phyloP scores from a whole-genome alignment of 2,888 invertebrate genomes.

The Andrena hattorfiana region DNA sequence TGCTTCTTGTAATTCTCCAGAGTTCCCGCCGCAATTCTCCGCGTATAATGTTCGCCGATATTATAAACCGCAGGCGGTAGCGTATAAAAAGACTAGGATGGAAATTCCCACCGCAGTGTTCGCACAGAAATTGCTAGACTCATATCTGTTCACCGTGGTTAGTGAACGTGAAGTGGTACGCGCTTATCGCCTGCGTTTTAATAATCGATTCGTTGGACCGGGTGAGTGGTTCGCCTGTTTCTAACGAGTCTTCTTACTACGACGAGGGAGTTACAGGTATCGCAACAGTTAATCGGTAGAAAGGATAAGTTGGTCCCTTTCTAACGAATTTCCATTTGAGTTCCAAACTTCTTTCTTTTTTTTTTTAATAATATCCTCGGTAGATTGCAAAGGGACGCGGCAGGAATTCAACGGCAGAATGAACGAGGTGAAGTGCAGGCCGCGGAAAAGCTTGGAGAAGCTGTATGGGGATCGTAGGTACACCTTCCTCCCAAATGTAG shows the following conservation, averaged over 20 bases:
- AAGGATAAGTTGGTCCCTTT: too few species aligned
- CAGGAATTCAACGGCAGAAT: neutral
- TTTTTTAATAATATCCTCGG: neutral
- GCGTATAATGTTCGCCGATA: neutral
- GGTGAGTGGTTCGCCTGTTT: too few species aligned
- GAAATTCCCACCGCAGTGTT: conserved; percentile 22
- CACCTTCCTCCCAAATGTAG: conserved; percentile 49
- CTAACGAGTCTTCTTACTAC: too few species aligned
- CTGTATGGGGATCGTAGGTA: conserved; percentile 41
- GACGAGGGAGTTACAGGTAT: too few species aligned
- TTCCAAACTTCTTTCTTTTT: neutral
- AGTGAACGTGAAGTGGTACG: neutral
- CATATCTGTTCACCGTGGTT: neutral
- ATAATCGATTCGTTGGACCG: neutral
- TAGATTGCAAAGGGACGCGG: conserved; percentile 35
- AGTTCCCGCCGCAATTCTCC: neutral
- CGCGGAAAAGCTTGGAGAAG: conserved; percentile 46
- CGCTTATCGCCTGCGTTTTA: neutral
- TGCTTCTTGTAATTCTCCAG: neutral
- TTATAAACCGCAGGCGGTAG: conserved; percentile 12
- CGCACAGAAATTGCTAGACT: too few species aligned
- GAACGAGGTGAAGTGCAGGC: conserved; percentile 45
- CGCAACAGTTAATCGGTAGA: too few species aligned
- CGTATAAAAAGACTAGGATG: conserved; percentile 20
- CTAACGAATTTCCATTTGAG: too few species aligned